Evolutionary conservation across 1,140 invertebrate species (phyloP).

Genomic region (Capitella teleta): DNA sequence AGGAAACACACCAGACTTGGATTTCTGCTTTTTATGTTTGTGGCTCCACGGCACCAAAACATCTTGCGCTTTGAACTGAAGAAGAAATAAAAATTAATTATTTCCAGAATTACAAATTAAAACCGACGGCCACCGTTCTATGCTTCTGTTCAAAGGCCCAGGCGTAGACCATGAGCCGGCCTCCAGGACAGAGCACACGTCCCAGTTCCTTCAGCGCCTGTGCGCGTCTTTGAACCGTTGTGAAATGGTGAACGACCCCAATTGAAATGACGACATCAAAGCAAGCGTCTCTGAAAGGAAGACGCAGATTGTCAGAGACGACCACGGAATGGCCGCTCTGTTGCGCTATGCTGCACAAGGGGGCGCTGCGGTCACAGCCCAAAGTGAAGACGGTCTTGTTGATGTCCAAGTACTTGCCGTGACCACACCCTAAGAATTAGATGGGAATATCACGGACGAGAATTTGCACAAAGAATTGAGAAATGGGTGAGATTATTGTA

Average conservation of each 20-base stretch:
- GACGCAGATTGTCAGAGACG: constrained; percentile 32
- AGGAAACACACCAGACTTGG: constrained; percentile 1
- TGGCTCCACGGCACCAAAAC: constrained; percentile 82
- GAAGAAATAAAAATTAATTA: background rate
- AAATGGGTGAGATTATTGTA: too few relatives aligned
- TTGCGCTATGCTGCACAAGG: constrained; percentile 63
- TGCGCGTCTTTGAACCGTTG: constrained; percentile 33
- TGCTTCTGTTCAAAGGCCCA: constrained; percentile 53
- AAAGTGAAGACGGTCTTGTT: constrained; percentile 68
- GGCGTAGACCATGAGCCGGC: constrained; percentile 36
- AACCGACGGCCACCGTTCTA: constrained; percentile 50
- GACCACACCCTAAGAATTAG: constrained; percentile 79
- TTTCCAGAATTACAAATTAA: background rate
- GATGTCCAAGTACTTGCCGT: constrained; percentile 84
- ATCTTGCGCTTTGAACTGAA: constrained; percentile 56
- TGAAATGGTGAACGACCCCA: constrained; percentile 44
- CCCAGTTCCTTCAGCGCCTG: constrained; percentile 35
- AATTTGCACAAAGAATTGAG: too few relatives aligned
- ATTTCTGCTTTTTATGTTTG: constrained; percentile 37
- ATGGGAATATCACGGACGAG: too few relatives aligned
- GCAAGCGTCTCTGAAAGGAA: constrained; percentile 26
- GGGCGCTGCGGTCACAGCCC: constrained; percentile 70
- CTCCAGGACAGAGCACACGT: constrained; percentile 30
- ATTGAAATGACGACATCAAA: constrained; percentile 43
- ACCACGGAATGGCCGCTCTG: constrained; percentile 61